Base-by-base conservation (phyloP, 2,888 invertebrate genomes). In the Ectemnius continuus region DNA sequence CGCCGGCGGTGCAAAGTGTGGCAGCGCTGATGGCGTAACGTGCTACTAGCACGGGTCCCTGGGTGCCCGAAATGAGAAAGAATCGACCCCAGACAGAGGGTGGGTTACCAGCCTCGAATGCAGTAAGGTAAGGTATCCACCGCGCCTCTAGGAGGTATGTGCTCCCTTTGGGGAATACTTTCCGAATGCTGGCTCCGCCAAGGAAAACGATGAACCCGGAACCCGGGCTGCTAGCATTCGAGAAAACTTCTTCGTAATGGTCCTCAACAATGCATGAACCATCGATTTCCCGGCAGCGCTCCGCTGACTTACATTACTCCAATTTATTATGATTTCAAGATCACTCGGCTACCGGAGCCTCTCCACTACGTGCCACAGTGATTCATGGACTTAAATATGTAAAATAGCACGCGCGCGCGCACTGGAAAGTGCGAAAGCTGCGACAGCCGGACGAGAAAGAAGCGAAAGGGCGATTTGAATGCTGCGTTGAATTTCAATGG, bases 1-100 rank as follows among this genome's bases (percentile, higher is more conserved):
- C 73, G 67, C 76, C 61, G 65, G 36, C 70, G 58, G 62, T 78
- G 79, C 56, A 61, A 74, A 74, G 76, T 69, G 76, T 63, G 74
- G 76, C 67, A 61, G 65, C 57, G 67, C 16, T 73, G 77, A 76
- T 77, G 77, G 81, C 60, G 74, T 78, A 81, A 78, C 81, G 81
- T 79, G 81, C 69, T 70, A 69, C 78, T 67, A 67, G 73, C 70
- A 75, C 75, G 70, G 73, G 78, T 80, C 80, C 81, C 80, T 74
- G 47, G 76, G 71, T 76, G 70, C 79, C 81, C 76, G 73, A 80
- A 80, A 80, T 80, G 80, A 80, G 80, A 81, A 80, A 80, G 81
- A 80, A 80, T 80, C 81, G 81, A 81, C 71, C 69, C 81, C 69
- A 71, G 74, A 81, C 71, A 60, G 70, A 76, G 59, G 66, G 45